Base-by-base conservation (phyloP, 2,888 invertebrate species). In the Platycnemis pennipes region DNA sequence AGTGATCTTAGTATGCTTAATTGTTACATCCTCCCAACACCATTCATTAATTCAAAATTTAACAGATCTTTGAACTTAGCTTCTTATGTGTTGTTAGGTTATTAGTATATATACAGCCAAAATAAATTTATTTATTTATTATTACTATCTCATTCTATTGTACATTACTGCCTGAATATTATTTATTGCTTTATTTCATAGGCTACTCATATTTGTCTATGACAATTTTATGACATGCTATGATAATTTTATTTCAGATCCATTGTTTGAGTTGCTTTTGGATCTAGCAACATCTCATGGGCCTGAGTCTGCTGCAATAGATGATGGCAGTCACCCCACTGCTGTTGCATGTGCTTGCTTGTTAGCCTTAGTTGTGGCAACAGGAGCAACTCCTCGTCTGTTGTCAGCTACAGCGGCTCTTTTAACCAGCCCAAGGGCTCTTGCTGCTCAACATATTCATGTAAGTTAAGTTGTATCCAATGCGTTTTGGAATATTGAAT, bases 321-420 rank as follows among this genome's bases (percentile, higher is more conserved):
- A 97, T 95, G 97, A 97, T 95, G 98, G 98, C 31, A 97, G 97
- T 95, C 97, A 97, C 95, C 97, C 99, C 95, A 98, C 99, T 42
- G 98, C 99, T 7, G 97, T 99, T 94, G 99, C 99, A 94, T 99
- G 99, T 96, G 98, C 99, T 1, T 99, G 99, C 95, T 97, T 99
- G 16, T 97, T 99, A 94, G 99, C 99, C 94, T 97, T 99, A 95
- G 99, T 99, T 26, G 98, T 99, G 91, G 99, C 99, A 1, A 97
- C 98, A 94, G 99, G 99, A 7, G 99, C 99, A 96, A 99, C 99
- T 19, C 99, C 99, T 94, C 98, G 99, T 96, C 98, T 99, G 95
- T 97, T 99, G 11, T 98, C 98, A 95, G 99, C 99, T 8, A 97
- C 99, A 69, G 98, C 99, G 5, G 98, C 99, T 46, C 97, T 99